These are phyloP conservation scores for Sebastes kiyomatsui DNA, from an alignment of 2,797 vertebrate genomes.

Conservation along the genomic window DNA sequence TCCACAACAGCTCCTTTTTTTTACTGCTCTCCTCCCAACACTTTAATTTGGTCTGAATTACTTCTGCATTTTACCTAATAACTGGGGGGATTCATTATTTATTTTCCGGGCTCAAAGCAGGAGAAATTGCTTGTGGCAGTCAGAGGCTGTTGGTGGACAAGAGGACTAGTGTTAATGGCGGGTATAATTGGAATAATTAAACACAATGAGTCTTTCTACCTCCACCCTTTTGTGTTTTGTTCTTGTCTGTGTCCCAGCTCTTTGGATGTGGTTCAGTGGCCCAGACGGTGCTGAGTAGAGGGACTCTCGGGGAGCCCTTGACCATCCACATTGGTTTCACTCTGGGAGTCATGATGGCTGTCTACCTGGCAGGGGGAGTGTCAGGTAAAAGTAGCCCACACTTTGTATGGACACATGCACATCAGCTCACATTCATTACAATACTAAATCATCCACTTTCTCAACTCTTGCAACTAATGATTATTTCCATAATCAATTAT, in stretches of 20 bases:
- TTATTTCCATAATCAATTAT: neutral
- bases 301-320: conserved; percentile 81
- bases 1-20: conserved; percentile 33
- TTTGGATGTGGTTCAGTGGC: conserved; percentile 94
- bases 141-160: conserved; percentile 62
- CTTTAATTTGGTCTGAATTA: conserved; percentile 42
- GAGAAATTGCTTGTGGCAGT: conserved; percentile 71
- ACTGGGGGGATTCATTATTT: conserved; percentile 64
- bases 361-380: conserved; percentile 90
- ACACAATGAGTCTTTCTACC: conserved; percentile 67
- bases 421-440: neutral
- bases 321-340: conserved; percentile 90
- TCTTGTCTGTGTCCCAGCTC: conserved; percentile 81
- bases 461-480: neutral
- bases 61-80: conserved; percentile 47
- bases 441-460: neutral
- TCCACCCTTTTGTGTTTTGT: conserved; percentile 64
- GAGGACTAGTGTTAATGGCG: conserved; percentile 68
- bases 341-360: conserved; percentile 89
- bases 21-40: conserved; percentile 36
- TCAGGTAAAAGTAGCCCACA: conserved; percentile 85
- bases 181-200: conserved; percentile 72
- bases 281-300: conserved; percentile 90
- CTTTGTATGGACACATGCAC: neutral
- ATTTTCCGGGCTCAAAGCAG: conserved; percentile 42